Percentiles rank a stretch among this genome's conserved stretches.
phyloP scores from a whole-genome alignment of 53 echinoderm and acorn worm species.

The Antedon mediterranea region DNA sequence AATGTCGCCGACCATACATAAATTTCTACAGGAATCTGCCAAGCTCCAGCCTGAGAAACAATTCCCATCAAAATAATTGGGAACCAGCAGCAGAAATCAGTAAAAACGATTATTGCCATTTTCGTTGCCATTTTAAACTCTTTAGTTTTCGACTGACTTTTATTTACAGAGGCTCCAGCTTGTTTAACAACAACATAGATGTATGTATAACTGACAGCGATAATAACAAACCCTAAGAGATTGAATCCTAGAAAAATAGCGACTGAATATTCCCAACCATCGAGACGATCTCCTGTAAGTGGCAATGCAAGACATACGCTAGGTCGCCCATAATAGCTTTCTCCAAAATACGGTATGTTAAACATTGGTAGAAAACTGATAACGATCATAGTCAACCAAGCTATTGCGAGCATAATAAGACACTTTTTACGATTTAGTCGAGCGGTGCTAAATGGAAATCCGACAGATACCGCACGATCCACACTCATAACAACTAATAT shows the following conservation, averaged over 20 bases:
- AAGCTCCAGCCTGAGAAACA: conserved; percentile 41
- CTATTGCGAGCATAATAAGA: conserved; percentile 44
- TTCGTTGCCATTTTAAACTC: conserved; percentile 98
- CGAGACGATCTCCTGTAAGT: conserved; percentile 47
- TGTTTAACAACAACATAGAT: conserved; percentile 81
- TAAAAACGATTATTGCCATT: conserved; percentile 86
- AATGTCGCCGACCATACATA: conserved; percentile 88
- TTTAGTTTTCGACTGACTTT: conserved; percentile 50
- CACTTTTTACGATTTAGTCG: conserved; percentile 79
- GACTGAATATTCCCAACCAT: conserved; percentile 92
- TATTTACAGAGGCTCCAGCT: conserved; percentile 26
- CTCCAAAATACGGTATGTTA: conserved; percentile 25
- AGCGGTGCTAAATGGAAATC: conserved; percentile 77
- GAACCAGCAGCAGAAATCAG: conserved; percentile 93
- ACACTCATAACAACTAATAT: conserved; percentile 66
- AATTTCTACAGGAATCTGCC: conserved; percentile 68
- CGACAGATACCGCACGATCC: conserved; percentile 83
- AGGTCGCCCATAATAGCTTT: conserved; percentile 77
- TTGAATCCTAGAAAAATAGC: conserved; percentile 80
- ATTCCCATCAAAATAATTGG: conserved; percentile 89
- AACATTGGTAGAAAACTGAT: conserved; percentile 59
- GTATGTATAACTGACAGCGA: conserved; percentile 64
- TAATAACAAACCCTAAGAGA: conserved; percentile 60
- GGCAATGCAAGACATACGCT: conserved; percentile 87
- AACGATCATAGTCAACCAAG: conserved; percentile 57